These are phyloP conservation scores for Agonopterix arenella DNA, from an alignment of 2,888 invertebrate genomes.

Conservation along the genomic window DNA sequence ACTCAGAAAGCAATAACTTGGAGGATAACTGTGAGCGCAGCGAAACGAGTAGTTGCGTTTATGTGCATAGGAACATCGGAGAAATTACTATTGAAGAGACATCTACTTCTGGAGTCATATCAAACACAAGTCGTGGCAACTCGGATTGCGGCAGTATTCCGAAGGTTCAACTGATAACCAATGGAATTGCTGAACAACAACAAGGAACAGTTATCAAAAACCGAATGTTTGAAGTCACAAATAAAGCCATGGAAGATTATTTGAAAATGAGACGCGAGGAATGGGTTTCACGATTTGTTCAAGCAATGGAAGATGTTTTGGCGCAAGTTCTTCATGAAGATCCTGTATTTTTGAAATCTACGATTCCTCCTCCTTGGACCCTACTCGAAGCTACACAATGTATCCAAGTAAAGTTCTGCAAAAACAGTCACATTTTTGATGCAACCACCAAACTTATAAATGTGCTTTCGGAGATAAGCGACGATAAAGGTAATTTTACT, in stretches of 20 bases:
- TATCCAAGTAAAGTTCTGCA: slow-evolving; percentile 36
- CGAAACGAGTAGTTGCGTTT: slow-evolving; percentile 13
- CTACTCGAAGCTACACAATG: slow-evolving; percentile 50
- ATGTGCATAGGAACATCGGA: slow-evolving; percentile 3
- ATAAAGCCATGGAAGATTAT: slow-evolving; percentile 37
- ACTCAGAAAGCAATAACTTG: neutral
- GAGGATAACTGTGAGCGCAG: slow-evolving; percentile 11
- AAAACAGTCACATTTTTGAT: slow-evolving; percentile 27
- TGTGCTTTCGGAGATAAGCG: no score
- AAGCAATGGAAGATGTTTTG: slow-evolving; percentile 62
- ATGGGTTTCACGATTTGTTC: slow-evolving; percentile 54
- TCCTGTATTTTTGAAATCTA: slow-evolving; percentile 16
- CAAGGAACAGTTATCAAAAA: no score
- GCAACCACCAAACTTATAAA: slow-evolving; percentile 43
- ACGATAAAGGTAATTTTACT: no score
- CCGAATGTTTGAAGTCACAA: slow-evolving; percentile 40
- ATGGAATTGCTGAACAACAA: no score
- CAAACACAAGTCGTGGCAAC: slow-evolving; percentile 2
- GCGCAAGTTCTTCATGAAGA: slow-evolving; percentile 41
- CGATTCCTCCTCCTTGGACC: slow-evolving; percentile 48
- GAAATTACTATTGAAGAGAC: slow-evolving; percentile 8
- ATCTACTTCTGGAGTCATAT: slow-evolving; percentile 7
- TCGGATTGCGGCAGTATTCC: no score
- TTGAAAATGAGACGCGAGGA: slow-evolving; percentile 46
- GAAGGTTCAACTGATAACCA: no score